These are phyloP conservation scores for Corvus hawaiiensis DNA, from an alignment of 2,113 vertebrate genomes.

Conservation along the genomic window DNA sequence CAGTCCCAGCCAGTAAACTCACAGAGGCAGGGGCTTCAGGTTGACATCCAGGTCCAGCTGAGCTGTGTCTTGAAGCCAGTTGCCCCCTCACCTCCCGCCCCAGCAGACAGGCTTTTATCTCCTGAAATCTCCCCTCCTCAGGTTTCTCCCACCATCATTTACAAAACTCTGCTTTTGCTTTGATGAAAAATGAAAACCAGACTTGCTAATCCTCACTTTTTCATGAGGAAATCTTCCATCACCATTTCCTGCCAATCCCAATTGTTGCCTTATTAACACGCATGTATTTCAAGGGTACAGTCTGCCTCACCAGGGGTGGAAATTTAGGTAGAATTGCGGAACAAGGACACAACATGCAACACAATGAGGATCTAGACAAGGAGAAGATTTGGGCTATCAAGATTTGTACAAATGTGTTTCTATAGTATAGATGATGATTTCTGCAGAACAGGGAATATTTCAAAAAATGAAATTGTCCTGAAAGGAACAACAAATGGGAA, in stretches of 20 bases:
- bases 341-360: not conserved
- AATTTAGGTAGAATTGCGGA: not conserved
- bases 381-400: not conserved
- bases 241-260: not conserved
- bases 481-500: not conserved
- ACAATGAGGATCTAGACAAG: not conserved
- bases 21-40: not conserved
- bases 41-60: not conserved
- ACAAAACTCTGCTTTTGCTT: not conserved
- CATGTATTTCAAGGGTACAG: not conserved
- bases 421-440: not conserved
- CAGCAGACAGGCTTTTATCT: not conserved
- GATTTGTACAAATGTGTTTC: not conserved
- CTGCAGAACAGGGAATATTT: not conserved
- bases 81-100: not conserved
- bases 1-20: not conserved
- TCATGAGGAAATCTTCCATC: not conserved
- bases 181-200: conserved; percentile 13
- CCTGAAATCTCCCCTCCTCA: not conserved
- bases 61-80: not conserved
- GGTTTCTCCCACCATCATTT: not conserved
- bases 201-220: not conserved
- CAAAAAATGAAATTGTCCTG: not conserved
- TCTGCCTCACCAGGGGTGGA: not conserved
- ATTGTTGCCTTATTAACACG: not conserved